These are phyloP conservation scores for Sinocyclocheilus anshuiensis DNA, from an alignment of 2,113 vertebrate genomes.

Conservation along the genomic window DNA sequence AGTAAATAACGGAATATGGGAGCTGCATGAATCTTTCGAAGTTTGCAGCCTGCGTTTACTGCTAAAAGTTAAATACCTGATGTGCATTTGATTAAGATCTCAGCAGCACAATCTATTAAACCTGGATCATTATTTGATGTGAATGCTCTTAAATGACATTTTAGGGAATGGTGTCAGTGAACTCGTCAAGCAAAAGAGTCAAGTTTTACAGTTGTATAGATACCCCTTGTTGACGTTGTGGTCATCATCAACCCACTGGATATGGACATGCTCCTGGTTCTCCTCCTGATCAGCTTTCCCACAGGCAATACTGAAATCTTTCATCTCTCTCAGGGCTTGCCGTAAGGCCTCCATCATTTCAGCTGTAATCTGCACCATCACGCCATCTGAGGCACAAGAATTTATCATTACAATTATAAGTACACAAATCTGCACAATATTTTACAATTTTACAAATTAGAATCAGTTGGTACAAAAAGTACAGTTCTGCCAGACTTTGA, in stretches of 20 bases:
- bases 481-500: not conserved
- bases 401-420: not conserved
- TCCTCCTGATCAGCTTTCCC: constrained; percentile 92
- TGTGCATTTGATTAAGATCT: too few species aligned
- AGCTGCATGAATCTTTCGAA: too few species aligned
- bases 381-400: constrained; percentile 80
- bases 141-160: too few species aligned
- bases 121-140: too few species aligned
- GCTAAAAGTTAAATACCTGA: too few species aligned
- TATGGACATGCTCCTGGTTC: constrained; percentile 88
- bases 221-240: constrained; percentile 95
- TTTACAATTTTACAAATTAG: not conserved
- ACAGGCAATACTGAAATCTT: constrained; percentile 92
- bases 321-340: constrained; percentile 96
- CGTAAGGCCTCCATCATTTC: constrained; percentile 95
- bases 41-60: too few species aligned
- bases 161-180: too few species aligned
- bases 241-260: constrained; percentile 96
- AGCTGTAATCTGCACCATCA: constrained; percentile 98
- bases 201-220: too few species aligned
- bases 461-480: not conserved
- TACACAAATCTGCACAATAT: not conserved
- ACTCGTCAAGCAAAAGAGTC: too few species aligned
- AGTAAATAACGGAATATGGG: too few species aligned
- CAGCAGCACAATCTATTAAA: too few species aligned